Conservation (phyloP, 2,888 invertebrate species). For the Tenodera sinensis region DNA sequence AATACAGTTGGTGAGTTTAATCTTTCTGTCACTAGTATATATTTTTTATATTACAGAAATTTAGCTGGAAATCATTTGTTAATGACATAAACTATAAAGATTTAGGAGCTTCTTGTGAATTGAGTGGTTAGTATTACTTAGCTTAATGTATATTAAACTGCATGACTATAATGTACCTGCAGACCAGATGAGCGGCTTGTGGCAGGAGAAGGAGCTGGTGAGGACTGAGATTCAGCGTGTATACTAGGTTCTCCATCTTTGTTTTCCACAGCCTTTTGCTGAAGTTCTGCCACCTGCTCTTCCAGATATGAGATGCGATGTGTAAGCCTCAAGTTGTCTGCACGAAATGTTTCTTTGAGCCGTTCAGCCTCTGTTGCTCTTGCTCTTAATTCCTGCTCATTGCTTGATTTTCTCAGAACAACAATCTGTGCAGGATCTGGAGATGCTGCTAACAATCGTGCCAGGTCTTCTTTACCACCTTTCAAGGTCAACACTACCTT, state of each 20-base stretch:
- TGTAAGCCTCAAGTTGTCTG: constrained; percentile 79
- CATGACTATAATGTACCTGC: constrained; percentile 14
- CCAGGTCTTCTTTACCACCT: constrained; percentile 66
- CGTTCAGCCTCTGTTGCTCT: constrained; percentile 61
- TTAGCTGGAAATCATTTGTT: no score
- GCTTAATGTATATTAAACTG: no score
- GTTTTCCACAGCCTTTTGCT: constrained; percentile 24
- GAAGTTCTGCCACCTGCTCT: constrained; percentile 68
- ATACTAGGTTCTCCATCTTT: constrained; percentile 37
- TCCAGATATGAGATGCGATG: constrained; percentile 87
- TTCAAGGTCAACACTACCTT: constrained; percentile 58
- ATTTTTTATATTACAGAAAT: no score
- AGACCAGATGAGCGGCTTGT: constrained; percentile 31
- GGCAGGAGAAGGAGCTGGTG: background rate
- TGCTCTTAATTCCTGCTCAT: constrained; percentile 53
- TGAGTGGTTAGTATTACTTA: no score
- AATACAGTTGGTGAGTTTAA: no score
- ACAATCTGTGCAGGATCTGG: constrained; percentile 64
- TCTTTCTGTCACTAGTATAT: no score
- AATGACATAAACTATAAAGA: no score
- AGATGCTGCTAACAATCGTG: constrained; percentile 59
- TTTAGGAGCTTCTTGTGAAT: no score
- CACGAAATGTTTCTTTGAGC: constrained; percentile 59
- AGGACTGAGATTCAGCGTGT: constrained; percentile 42
- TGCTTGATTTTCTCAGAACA: constrained; percentile 49